These are phyloP conservation scores for Cottoperca gobio DNA, from an alignment of 2,797 vertebrate genomes.

Conservation along the genomic window DNA sequence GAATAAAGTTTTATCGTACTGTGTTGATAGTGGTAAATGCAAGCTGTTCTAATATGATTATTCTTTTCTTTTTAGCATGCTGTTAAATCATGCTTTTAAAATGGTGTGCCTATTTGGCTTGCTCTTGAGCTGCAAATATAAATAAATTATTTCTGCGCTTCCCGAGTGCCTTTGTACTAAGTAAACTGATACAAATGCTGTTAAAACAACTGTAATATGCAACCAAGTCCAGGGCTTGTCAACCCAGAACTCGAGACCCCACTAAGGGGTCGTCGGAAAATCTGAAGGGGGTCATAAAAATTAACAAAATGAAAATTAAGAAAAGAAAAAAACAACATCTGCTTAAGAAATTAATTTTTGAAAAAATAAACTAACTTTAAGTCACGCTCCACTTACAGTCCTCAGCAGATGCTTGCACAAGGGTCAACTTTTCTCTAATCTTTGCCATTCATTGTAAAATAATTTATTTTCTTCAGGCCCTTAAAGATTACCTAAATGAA, in stretches of 20 bases:
- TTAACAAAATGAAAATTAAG: background rate
- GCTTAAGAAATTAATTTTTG: background rate
- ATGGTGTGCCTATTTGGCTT: background rate
- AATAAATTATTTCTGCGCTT: no score
- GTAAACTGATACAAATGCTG: background rate
- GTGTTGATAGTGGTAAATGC: slow-evolving; percentile 11
- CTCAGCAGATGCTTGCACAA: background rate
- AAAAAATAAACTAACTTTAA: no score
- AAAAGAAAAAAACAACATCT: background rate
- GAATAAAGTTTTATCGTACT: slow-evolving; percentile 38
- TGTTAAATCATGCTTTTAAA: slow-evolving; percentile 17
- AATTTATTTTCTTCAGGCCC: background rate
- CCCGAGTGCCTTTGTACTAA: no score
- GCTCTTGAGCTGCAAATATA: slow-evolving; percentile 22
- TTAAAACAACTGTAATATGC: background rate
- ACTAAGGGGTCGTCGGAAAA: background rate
- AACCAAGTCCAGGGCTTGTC: background rate
- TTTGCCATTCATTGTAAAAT: background rate
- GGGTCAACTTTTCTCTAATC: background rate
- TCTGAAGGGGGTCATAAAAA: background rate
- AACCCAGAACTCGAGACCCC: background rate
- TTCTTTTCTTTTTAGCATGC: background rate
- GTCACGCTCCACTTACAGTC: no score
- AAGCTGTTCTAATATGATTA: slow-evolving; percentile 3
- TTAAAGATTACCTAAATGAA: background rate